Evolutionary conservation across 2,888 invertebrate genomes (phyloP).

Genomic region (Leptopilina syphax): DNA sequence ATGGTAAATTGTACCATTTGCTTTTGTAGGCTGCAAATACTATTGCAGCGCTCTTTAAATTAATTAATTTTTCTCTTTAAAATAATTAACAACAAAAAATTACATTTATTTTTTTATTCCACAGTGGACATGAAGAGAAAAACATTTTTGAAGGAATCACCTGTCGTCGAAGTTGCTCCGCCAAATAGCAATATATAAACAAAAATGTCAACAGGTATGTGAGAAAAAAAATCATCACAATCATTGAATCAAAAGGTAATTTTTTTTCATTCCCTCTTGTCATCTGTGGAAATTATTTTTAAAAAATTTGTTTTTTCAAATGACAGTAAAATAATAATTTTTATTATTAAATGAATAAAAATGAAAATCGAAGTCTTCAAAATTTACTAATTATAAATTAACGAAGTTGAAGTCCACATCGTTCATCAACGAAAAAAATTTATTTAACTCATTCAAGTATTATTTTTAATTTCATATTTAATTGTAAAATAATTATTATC

Average conservation of each 20-base stretch:
- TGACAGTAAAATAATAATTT: not conserved
- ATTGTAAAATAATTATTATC: too few relatives aligned
- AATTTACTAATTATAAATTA: too few relatives aligned
- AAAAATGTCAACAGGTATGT: constrained; percentile 29
- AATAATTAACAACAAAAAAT: too few relatives aligned
- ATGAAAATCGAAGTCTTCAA: too few relatives aligned
- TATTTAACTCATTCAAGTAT: too few relatives aligned
- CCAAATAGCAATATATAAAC: constrained; percentile 52
- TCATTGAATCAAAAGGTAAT: not conserved
- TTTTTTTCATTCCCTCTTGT: not conserved
- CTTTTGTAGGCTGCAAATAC: constrained; percentile 58
- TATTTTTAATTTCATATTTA: too few relatives aligned
- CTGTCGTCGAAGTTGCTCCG: constrained; percentile 48
- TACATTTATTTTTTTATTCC: too few relatives aligned
- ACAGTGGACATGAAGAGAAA: not conserved
- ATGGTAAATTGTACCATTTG: constrained; percentile 60
- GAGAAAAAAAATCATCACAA: not conserved
- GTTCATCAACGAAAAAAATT: too few relatives aligned
- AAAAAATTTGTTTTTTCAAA: not conserved
- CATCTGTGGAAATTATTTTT: not conserved
- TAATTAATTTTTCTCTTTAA: too few relatives aligned
- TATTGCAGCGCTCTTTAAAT: constrained; percentile 58
- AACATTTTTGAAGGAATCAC: constrained; percentile 35
- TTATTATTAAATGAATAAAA: too few relatives aligned
- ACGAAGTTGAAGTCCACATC: too few relatives aligned